Conservation (phyloP, 2,113 vertebrate genomes). For the Dipodomys ordii region DNA sequence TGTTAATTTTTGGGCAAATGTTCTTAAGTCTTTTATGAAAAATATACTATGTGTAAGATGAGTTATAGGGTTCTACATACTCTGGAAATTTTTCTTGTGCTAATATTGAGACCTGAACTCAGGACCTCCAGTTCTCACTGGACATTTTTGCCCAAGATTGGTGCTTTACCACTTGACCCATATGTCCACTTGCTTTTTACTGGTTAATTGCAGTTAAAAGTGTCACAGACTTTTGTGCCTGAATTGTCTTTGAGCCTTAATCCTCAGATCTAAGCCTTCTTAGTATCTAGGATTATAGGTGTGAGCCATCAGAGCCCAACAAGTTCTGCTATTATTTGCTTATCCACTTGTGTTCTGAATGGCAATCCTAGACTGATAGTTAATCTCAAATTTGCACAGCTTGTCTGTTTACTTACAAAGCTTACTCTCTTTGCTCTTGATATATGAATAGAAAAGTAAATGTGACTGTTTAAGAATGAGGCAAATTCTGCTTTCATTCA, state of each 20-base stretch:
- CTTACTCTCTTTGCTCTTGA: conserved; percentile 34
- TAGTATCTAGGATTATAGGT: no score
- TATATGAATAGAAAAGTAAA: conserved; percentile 7
- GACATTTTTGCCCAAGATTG: no score
- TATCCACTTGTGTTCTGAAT: neutral
- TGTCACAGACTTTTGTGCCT: no score
- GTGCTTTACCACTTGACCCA: no score
- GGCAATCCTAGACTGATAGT: neutral
- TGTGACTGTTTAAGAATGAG: neutral
- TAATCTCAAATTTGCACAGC: neutral
- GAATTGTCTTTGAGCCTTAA: no score
- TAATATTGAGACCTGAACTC: no score
- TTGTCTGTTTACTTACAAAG: neutral
- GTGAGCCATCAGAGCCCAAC: no score
- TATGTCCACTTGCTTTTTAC: no score
- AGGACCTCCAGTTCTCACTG: no score
- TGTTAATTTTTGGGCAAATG: neutral
- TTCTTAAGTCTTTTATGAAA: neutral
- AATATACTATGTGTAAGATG: neutral
- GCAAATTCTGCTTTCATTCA: conserved; percentile 6
- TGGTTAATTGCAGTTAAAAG: no score
- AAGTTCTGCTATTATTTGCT: neutral
- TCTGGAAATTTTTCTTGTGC: neutral
- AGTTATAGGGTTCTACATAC: neutral
- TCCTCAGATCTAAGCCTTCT: no score